A percentile compares a stretch with the other conserved stretches of the same genome.
Conservation (phyloP, 2,797 vertebrate genomes). For the Chiroxiphia lanceolata region DNA sequence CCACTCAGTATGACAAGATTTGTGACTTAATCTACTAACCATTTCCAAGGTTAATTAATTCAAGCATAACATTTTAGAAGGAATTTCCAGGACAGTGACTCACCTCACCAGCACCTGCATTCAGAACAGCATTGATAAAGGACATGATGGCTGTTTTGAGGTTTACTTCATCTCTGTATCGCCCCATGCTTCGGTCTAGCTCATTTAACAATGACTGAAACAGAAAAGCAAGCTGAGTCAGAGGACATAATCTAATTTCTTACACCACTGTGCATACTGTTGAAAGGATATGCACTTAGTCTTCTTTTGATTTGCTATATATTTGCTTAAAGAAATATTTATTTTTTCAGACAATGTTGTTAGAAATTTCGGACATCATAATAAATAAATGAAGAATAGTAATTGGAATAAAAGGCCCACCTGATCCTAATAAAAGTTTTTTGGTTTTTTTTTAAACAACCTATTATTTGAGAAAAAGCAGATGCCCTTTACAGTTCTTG, state of each 20-base stretch:
- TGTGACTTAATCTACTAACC: not conserved
- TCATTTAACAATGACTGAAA: constrained; percentile 90
- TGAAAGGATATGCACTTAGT: not conserved
- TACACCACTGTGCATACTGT: not conserved
- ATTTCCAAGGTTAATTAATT: not conserved
- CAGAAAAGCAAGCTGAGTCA: not conserved
- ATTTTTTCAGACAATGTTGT: not conserved
- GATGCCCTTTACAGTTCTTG: not conserved
- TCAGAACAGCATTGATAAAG: constrained; percentile 96
- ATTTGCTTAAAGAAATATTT: not conserved
- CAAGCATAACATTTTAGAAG: not conserved
- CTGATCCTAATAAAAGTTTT: not conserved
- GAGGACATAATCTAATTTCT: not conserved
- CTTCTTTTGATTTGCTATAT: not conserved
- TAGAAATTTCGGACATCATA: not conserved
- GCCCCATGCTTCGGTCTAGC: constrained; percentile 90
- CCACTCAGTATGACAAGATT: not conserved
- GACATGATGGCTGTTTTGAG: constrained; percentile 99
- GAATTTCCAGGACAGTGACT: constrained; percentile 30
- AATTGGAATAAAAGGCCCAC: not conserved
- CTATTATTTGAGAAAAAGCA: not conserved
- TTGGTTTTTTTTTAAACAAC: not conserved
- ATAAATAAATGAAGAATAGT: not conserved
- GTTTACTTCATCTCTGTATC: constrained; percentile 94
- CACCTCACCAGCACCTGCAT: constrained; percentile 95